Evolutionary conservation across 2,113 vertebrate species (phyloP).

Genomic region (Saiga tatarica): DNA sequence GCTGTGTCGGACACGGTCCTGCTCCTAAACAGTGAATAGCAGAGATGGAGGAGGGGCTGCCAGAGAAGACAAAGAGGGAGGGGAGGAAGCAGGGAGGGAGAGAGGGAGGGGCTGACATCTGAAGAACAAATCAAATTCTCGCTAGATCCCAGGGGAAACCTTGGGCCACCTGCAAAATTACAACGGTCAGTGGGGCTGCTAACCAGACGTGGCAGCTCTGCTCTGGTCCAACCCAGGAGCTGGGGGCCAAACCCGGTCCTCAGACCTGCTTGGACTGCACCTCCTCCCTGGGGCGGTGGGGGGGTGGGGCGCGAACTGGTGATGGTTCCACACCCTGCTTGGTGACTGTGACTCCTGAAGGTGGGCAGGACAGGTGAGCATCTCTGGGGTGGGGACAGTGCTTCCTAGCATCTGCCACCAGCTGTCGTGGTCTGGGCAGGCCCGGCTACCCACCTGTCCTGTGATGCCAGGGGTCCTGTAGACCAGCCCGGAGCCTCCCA

Average conservation of each 20-base stretch:
- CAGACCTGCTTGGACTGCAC: neutral
- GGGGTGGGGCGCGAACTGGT: fast-evolving
- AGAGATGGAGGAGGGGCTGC: fast-evolving
- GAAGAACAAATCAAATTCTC: neutral
- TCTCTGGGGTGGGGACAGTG: neutral
- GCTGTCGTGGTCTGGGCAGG: fast-evolving
- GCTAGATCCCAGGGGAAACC: neutral
- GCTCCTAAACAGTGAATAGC: too few species aligned
- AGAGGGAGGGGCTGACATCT: neutral
- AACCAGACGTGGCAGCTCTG: fast-evolving
- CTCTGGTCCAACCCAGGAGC: neutral
- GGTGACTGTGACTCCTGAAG: neutral
- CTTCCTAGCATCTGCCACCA: fast-evolving
- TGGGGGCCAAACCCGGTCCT: fast-evolving
- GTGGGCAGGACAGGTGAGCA: fast-evolving
- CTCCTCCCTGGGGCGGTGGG: neutral
- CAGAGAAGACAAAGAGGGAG: neutral
- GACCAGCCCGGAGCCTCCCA: too few species aligned
- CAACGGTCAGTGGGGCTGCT: fast-evolving
- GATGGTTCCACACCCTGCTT: fast-evolving
- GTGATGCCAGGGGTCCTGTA: too few species aligned
- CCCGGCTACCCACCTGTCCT: neutral
- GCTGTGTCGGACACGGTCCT: neutral
- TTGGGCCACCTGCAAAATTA: fast-evolving
- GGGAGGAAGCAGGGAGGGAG: neutral